Evolutionary conservation across 1,140 invertebrate species (phyloP).

Genomic region (Pseudachorutes palmiensis): DNA sequence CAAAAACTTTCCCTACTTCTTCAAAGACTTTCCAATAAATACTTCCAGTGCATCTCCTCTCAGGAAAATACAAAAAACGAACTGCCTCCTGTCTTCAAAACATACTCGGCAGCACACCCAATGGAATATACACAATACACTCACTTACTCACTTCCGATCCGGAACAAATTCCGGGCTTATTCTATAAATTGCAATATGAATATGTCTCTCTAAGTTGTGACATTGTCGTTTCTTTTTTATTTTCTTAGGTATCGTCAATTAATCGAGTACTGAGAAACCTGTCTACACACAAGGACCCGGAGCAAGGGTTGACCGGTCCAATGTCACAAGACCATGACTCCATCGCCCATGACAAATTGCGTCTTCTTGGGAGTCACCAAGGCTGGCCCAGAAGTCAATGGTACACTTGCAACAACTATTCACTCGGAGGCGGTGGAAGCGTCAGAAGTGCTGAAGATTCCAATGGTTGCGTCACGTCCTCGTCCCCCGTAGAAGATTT

Average conservation of each 20-base stretch:
- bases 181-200: too few relatives aligned
- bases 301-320: conserved; percentile 18
- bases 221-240: neutral
- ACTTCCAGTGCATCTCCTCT: neutral
- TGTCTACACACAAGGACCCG: conserved; percentile 79
- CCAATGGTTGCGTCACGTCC: conserved; percentile 35
- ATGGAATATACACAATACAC: neutral
- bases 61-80: too few relatives aligned
- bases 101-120: too few relatives aligned
- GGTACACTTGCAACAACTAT: conserved; percentile 34
- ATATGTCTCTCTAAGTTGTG: neutral
- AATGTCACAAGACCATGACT: conserved; percentile 26
- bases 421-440: conserved; percentile 10
- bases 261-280: conserved; percentile 89
- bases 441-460: conserved; percentile 34
- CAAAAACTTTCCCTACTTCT: neutral
- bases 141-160: too few relatives aligned
- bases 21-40: neutral
- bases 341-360: conserved; percentile 38
- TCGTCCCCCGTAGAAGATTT: conserved; percentile 33
- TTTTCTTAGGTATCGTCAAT: conserved; percentile 84
- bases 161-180: too few relatives aligned
- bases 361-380: conserved; percentile 33
- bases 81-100: too few relatives aligned
- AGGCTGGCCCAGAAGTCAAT: conserved; percentile 34